A percentile compares a stretch with the other conserved stretches of the same genome.
These are phyloP conservation scores for Mesorhabditis belari DNA, from an alignment of 2,888 invertebrate genomes.

Conservation along the genomic window DNA sequence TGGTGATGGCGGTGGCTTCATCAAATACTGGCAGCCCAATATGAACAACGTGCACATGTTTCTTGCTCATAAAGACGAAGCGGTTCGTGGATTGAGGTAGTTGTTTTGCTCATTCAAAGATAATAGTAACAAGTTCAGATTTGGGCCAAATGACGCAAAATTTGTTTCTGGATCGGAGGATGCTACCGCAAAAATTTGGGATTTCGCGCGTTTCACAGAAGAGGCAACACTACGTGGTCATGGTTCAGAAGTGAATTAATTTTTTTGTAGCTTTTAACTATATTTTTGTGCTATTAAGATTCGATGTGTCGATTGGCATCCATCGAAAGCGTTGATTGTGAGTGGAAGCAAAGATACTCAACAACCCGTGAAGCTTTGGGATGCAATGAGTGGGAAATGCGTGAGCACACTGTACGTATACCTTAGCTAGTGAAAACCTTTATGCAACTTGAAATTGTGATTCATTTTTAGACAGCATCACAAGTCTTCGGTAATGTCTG, in stretches of 20 bases:
- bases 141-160: conserved; percentile 96
- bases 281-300: conserved; percentile 16
- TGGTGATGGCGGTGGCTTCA: conserved; percentile 73
- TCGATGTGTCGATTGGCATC: conserved; percentile 92
- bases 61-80: conserved; percentile 95
- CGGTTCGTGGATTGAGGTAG: conserved; percentile 91
- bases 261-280: not conserved
- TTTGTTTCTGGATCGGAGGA: conserved; percentile 99
- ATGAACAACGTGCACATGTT: conserved; percentile 99
- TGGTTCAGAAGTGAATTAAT: conserved; percentile 39
- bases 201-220: conserved; percentile 85
- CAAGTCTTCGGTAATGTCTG: conserved; percentile 97
- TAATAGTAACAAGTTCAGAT: conserved; percentile 64
- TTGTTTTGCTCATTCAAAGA: not conserved
- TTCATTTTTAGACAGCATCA: conserved; percentile 74
- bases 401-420: conserved; percentile 79
- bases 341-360: conserved; percentile 99
- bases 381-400: conserved; percentile 89
- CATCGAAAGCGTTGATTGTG: conserved; percentile 87
- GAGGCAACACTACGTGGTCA: conserved; percentile 71
- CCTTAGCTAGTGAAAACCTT: not conserved
- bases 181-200: conserved; percentile 96
- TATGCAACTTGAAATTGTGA: not conserved
- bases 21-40: conserved; percentile 99
- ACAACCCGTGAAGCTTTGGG: conserved; percentile 98